Base-by-base conservation (phyloP, 2,797 vertebrate genomes). In the Rallus crepitans region DNA sequence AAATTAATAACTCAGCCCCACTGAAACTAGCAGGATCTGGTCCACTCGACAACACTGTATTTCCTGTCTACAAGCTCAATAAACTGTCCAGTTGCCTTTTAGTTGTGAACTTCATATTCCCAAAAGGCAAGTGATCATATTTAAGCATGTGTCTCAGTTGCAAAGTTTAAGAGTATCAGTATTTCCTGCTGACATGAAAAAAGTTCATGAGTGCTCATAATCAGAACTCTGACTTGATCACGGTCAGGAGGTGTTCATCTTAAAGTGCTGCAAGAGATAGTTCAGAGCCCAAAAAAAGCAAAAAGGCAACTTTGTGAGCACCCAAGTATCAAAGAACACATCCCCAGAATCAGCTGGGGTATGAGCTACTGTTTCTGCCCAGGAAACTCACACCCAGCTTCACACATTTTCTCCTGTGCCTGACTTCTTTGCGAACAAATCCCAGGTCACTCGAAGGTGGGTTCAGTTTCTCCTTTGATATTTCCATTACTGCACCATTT, bases 111-210 rank as follows among this genome's bases (percentile, higher is more conserved):
- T 27, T 7, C 15, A 0, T 5, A 16, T 1, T 76, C 30, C 59
- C 45, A n/a, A 13, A 87, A 35, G 60, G 55, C 9, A n/a, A 13
- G 19, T 0, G 4, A 2, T 75, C 48, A 9, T 12, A 2, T 31
- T 15, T 18, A 7, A 13, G 9, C 9, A 0, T 5, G 2, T 0
- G n/a, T 37, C 70, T 61, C 12, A 0, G 2, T 3, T 6, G 21
- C 45, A 14, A 23, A 50, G 33, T 10, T 39, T 13, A 47, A 60
- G 37, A 40, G 35, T 28, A 47, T 15, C n/a, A 55, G 63, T 21
- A 0, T 65, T n/a, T 63, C 37, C 30, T 9, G 0, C 14, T 16
- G 63, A 9, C 45, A 63, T 66, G 59, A n/a, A n/a, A 65, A 16
- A 40, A 12, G 13, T 6, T 66, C 33, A 1, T 1, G 1, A 31